Evolutionary conservation across 1,140 invertebrate genomes (phyloP).

Genomic region (Pararge aegeria): DNA sequence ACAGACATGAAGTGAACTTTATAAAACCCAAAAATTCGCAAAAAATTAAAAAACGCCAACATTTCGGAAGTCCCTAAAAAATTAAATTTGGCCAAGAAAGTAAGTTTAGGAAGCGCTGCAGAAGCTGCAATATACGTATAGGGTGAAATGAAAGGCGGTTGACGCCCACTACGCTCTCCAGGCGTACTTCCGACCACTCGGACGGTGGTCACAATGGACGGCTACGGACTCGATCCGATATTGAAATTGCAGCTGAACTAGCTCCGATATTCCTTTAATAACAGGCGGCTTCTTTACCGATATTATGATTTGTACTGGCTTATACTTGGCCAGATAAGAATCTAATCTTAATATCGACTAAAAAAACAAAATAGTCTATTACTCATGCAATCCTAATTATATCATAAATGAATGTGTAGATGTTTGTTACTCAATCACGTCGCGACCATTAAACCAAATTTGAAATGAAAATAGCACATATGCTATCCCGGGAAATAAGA

Average conservation of each 20-base stretch:
- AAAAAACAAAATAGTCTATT: too few relatives aligned
- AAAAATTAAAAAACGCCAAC: too few relatives aligned
- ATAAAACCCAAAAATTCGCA: too few relatives aligned
- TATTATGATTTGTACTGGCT: background rate
- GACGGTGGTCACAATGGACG: conserved; percentile 63
- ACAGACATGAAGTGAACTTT: too few relatives aligned
- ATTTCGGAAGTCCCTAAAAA: too few relatives aligned
- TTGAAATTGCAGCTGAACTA: conserved; percentile 70
- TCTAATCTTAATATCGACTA: background rate
- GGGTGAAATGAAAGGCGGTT: conserved; percentile 59
- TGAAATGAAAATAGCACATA: too few relatives aligned
- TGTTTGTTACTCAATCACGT: too few relatives aligned
- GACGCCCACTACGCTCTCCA: conserved; percentile 52
- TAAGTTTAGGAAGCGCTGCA: background rate
- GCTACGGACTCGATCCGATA: conserved; percentile 61
- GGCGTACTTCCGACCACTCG: conserved; percentile 64
- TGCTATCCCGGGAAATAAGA: too few relatives aligned
- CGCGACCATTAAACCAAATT: too few relatives aligned
- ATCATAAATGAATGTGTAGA: too few relatives aligned
- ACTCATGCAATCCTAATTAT: too few relatives aligned
- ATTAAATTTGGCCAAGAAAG: too few relatives aligned
- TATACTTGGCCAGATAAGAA: conserved; percentile 1
- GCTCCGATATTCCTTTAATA: conserved; percentile 39
- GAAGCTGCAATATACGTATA: conserved; percentile 50
- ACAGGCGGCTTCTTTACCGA: conserved; percentile 8